Percentiles rank a stretch among this genome's conserved stretches.
Conservation (phyloP, 2,888 invertebrate genomes). For the Philereme vetulata region DNA sequence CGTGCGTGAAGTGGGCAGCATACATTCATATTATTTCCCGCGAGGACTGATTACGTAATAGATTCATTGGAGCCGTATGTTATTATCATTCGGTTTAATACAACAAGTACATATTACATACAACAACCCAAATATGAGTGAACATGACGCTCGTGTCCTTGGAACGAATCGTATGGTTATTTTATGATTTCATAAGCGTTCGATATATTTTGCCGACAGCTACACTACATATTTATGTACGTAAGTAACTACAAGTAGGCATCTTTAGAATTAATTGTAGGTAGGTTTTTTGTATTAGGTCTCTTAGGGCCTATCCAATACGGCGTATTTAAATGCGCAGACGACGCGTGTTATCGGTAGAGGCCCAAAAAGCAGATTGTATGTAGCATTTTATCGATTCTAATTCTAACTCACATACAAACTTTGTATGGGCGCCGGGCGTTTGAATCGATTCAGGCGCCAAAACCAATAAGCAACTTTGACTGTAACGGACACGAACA, state of each 20-base stretch:
- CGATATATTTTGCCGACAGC: conserved; percentile 21
- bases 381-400: no score
- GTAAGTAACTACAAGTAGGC: not conserved
- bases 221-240: no score
- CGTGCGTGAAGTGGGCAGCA: conserved; percentile 71
- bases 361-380: no score
- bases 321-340: no score
- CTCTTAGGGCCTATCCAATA: not conserved
- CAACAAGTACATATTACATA: conserved; percentile 23
- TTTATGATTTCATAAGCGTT: conserved; percentile 17
- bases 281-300: not conserved
- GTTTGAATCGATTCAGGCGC: no score
- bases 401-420: no score
- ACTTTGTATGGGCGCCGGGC: no score
- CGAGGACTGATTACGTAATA: conserved; percentile 52
- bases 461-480: not conserved
- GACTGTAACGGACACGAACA: no score
- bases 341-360: no score
- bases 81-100: conserved; percentile 22
- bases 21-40: conserved; percentile 55
- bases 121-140: conserved; percentile 22
- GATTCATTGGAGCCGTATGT: conserved; percentile 39
- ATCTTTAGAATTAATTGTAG: conserved; percentile 9
- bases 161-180: conserved; percentile 24
- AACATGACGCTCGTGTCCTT: conserved; percentile 28